Evolutionary conservation across 2,888 invertebrate species (phyloP), one percentile per base, ranked within the genome.

Genomic region (Diadegma fenestrale): DNA sequence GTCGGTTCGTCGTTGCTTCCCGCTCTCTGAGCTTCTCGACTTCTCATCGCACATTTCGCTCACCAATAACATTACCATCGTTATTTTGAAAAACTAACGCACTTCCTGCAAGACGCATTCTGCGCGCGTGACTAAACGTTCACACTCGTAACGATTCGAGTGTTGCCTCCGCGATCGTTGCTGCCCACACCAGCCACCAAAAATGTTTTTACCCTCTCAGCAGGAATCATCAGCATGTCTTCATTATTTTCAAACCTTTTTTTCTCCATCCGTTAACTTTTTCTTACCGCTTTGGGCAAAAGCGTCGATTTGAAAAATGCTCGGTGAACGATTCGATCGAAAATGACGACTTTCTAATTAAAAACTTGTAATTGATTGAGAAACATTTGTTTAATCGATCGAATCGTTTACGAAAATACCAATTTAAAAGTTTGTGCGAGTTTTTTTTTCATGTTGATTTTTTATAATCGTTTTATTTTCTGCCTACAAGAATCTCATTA

Each of bases 171-270:
- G 5, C 19, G 69, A 79, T 51, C 37, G 61, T 63, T n/a, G 30
- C n/a, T 61, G n/a, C n/a, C n/a, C n/a, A n/a, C 64, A 26, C 48
- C 14, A 8, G 54, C 63, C 48, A 8, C 37, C 51, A 26, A 41
- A 26, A 41, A 41, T 64, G 14, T 48, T 48, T 33, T 33, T 71
- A 71, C 78, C 79, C 61, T 72, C 76, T 17, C 71, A 77, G 72
- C 72, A 37, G 72, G 58, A 77, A n/a, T 48, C 76, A 72, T 76
- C 73, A 75, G 83, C 61, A 71, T 73, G 64, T 84, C 72, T 66
- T 80, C 64, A 72, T 80, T 84, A 77, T 73, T 75, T 77, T 54
- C 58, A 22, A 77, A 45, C 37, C 51, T 71, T 76, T 51, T 73
- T 75, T 73, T 77, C 69, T 77, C 63, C 12, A 5, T 45, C 12